A percentile compares a stretch with the other conserved stretches of the same genome.
These are phyloP conservation scores for Melinaea marsaeus DNA, from an alignment of 2,888 invertebrate genomes.

Conservation along the genomic window DNA sequence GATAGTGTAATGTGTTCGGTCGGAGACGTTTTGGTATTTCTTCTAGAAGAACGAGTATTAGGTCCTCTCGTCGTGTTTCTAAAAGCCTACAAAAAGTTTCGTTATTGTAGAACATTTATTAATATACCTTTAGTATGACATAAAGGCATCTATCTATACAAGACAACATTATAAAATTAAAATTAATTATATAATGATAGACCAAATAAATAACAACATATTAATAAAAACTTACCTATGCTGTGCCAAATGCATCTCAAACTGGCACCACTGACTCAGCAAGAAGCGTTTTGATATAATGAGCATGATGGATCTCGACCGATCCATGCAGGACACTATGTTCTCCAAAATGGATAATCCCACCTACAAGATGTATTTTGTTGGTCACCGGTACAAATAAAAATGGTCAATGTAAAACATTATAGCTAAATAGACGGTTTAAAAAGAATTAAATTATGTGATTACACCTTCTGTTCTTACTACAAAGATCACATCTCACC, in stretches of 20 bases:
- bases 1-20: conserved; percentile 80
- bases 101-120: neutral
- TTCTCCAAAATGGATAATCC: conserved; percentile 84
- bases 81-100: conserved; percentile 62
- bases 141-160: too few relatives aligned
- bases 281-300: conserved; percentile 81
- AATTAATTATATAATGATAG: too few relatives aligned
- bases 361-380: conserved; percentile 53
- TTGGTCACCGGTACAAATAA: neutral
- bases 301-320: conserved; percentile 80
- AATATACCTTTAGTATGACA: neutral
- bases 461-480: neutral
- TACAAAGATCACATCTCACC: conserved; percentile 46
- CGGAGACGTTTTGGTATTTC: conserved; percentile 79
- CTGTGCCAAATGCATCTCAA: conserved; percentile 84
- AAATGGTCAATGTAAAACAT: neutral
- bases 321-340: conserved; percentile 83
- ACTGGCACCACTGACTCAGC: conserved; percentile 84
- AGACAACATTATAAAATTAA: too few relatives aligned
- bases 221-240: conserved; percentile 64
- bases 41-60: conserved; percentile 81
- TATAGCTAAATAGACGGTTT: neutral
- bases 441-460: neutral
- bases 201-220: too few relatives aligned
- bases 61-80: conserved; percentile 79